Evolutionary conservation across 2,888 invertebrate genomes (phyloP), one percentile per base, ranked within the genome.

Genomic region (Seira ritae): DNA sequence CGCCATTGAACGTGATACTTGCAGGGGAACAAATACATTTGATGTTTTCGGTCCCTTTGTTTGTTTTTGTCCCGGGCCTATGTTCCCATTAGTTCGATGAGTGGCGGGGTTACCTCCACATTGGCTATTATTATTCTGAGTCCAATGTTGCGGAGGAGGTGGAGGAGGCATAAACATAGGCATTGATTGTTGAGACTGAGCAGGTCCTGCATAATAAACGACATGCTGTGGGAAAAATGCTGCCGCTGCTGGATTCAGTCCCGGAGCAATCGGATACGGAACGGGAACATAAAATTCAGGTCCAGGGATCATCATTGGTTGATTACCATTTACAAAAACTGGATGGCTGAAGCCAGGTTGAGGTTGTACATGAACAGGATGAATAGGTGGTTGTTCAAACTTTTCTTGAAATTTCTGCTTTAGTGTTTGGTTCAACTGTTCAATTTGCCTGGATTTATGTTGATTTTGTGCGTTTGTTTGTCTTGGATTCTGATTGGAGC

Each of bases 1-100:
- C 68, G 82, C 83, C 80, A 83, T 72, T 31, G 79, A 77, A 4
- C 85, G 50, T 12, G 82, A 67, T n/a, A 85, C 83, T 77, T 85
- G 85, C 0, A 79, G 31, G 0, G 85, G 85, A 37, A 85, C 82
- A 50, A 82, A 68, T 12, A 68, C 65, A 42, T 82, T 72, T 12
- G 23, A 31, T 12, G 15, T 15, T 19, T 75, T 1, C 12, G 74
- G 15, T 15, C 75, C 70, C 17, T 20, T 81, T 1, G 19, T n/a
- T 24, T 70, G 74, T 17, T 67, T 24, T 0, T 22, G 1, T 4
- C 37, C 50, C 23, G 62, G n/a, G n/a, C n/a, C n/a, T n/a, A n/a
- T n/a, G n/a, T n/a, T n/a, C n/a, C n/a, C n/a, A n/a, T n/a, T n/a
- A n/a, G n/a, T n/a, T n/a, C n/a, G n/a, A n/a, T n/a, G n/a, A n/a